A percentile compares a stretch with the other conserved stretches of the same genome.
phyloP scores from a whole-genome alignment of 37 sponge, comb jelly and placozoan genomes.

The Ianthella basta region DNA sequence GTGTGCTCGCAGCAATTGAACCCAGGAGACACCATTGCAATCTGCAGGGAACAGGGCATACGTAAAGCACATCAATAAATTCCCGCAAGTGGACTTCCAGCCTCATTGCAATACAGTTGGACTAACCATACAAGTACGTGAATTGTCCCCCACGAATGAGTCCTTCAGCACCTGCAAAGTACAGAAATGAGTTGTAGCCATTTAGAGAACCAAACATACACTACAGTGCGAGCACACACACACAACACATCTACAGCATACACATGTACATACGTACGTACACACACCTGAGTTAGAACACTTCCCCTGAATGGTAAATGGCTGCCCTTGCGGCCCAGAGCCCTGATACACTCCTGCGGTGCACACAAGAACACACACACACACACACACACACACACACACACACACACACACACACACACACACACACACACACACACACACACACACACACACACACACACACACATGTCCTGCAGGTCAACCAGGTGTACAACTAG shows the following conservation, averaged over 20 bases:
- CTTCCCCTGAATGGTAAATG: slow-evolving; percentile 97
- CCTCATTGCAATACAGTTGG: background rate
- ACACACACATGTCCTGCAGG: too few relatives aligned
- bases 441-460: slow-evolving; percentile 1
- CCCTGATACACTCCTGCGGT: slow-evolving; percentile 94
- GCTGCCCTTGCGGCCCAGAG: slow-evolving; percentile 88
- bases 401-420: background rate
- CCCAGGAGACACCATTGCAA: slow-evolving; percentile 97
- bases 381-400: background rate
- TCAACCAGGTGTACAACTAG: too few relatives aligned
- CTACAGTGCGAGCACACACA: too few relatives aligned
- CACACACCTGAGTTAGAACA: slow-evolving; percentile 88
- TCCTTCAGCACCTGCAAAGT: slow-evolving; percentile 86
- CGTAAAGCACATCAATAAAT: too few relatives aligned
- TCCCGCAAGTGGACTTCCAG: too few relatives aligned
- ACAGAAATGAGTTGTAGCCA: background rate
- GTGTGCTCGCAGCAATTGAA: slow-evolving; percentile 93
- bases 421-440: background rate
- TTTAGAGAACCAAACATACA: too few relatives aligned
- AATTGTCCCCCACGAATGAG: slow-evolving; percentile 95
- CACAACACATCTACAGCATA: background rate
- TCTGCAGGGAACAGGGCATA: slow-evolving; percentile 49
- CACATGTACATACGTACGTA: background rate
- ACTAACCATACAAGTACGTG: slow-evolving; percentile 97
- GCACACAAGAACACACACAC: background rate